These are phyloP conservation scores for Diarsia dahlii DNA, from an alignment of 2,888 invertebrate genomes.

Conservation along the genomic window DNA sequence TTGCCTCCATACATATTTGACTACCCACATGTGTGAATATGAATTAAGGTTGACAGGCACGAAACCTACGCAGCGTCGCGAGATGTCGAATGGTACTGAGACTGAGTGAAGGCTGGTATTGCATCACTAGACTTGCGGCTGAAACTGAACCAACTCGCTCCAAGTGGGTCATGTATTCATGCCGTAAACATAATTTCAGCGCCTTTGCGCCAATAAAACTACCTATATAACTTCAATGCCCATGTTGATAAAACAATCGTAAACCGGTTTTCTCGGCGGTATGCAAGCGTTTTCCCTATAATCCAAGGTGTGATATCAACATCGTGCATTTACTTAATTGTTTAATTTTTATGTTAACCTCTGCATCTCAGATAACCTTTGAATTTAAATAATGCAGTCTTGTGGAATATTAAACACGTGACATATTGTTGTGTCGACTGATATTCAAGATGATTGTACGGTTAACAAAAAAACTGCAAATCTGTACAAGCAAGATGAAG, in stretches of 20 bases:
- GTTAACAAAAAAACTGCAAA: slow-evolving; percentile 8
- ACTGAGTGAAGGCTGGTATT: slow-evolving; percentile 76
- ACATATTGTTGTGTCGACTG: background rate
- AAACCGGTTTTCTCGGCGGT: slow-evolving; percentile 77
- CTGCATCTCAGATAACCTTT: slow-evolving; percentile 23
- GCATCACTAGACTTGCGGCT: slow-evolving; percentile 80
- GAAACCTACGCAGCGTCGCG: slow-evolving; percentile 71
- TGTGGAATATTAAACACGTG: slow-evolving; percentile 21
- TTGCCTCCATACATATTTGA: slow-evolving; percentile 52
- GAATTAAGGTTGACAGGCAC: slow-evolving; percentile 66
- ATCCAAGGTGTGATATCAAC: slow-evolving; percentile 52
- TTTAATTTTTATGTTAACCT: slow-evolving; percentile 27
- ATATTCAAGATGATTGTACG: slow-evolving; percentile 13
- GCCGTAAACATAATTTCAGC: slow-evolving; percentile 82
- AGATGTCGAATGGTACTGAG: slow-evolving; percentile 69
- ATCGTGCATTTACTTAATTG: slow-evolving; percentile 42
- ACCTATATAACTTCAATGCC: slow-evolving; percentile 68
- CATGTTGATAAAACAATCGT: slow-evolving; percentile 81
- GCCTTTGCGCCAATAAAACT: slow-evolving; percentile 71
- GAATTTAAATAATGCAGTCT: slow-evolving; percentile 15
- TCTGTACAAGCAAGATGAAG: background rate
- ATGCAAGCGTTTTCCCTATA: slow-evolving; percentile 59
- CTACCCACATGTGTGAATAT: slow-evolving; percentile 61
- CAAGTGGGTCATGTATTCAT: slow-evolving; percentile 87
- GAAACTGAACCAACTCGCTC: slow-evolving; percentile 81